These are phyloP conservation scores for Laticauda laticaudata DNA, from an alignment of 2,113 vertebrate genomes.

Conservation along the genomic window DNA sequence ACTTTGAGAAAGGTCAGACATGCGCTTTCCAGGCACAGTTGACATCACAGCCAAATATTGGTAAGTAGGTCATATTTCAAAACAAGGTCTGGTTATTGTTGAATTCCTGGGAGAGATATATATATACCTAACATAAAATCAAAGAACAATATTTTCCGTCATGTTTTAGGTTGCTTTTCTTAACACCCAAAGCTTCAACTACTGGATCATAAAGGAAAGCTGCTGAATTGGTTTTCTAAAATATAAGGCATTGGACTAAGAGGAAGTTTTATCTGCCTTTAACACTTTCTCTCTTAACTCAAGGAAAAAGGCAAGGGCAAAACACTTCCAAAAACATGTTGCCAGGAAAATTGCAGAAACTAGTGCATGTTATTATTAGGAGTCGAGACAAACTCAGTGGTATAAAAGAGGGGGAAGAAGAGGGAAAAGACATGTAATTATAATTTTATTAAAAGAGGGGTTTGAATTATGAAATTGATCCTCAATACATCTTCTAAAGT, in stretches of 20 bases:
- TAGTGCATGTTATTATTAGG: background rate
- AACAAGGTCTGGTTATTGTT: background rate
- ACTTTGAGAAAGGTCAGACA: constrained; percentile 10
- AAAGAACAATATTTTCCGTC: background rate
- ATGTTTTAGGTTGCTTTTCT: background rate
- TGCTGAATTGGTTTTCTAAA: background rate
- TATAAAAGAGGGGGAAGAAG: background rate
- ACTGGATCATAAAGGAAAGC: background rate
- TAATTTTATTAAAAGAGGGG: background rate
- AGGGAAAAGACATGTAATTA: background rate
- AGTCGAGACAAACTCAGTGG: background rate
- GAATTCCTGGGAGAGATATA: background rate
- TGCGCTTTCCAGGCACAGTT: background rate
- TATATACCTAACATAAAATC: background rate
- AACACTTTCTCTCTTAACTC: background rate
- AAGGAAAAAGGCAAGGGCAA: background rate
- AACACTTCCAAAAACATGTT: background rate
- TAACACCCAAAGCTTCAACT: background rate
- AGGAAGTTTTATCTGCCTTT: background rate
- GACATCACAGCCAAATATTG: background rate
- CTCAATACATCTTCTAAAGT: background rate
- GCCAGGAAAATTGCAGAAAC: background rate
- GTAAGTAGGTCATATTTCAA: constrained; percentile 14
- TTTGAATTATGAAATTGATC: background rate
- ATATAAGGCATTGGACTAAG: background rate